Percentiles rank a stretch among this genome's conserved stretches.
Evolutionary conservation across 2,113 vertebrate genomes (phyloP).

Genomic region (Todiramphus saurophagus): DNA sequence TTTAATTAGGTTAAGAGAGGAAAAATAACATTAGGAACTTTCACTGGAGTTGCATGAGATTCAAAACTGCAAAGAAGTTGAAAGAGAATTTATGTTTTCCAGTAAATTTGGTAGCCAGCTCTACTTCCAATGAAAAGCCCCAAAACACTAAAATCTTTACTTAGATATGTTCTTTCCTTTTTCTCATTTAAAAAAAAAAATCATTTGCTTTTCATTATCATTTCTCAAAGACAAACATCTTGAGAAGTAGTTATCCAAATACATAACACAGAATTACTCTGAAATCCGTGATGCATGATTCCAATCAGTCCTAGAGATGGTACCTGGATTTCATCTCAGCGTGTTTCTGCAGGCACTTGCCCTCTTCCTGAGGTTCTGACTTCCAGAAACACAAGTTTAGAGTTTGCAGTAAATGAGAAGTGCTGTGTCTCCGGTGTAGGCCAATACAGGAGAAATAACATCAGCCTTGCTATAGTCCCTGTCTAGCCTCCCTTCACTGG

Average conservation of each 20-base stretch:
- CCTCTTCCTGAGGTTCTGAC: not conserved
- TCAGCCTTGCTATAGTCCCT: not conserved
- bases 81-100: not conserved
- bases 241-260: not conserved
- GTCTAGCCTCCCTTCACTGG: not conserved
- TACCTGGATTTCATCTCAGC: not conserved
- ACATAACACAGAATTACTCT: not conserved
- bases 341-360: not conserved
- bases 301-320: not conserved
- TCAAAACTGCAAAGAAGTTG: not conserved
- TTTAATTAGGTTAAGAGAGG: constrained; percentile 27
- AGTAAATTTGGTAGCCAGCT: not conserved
- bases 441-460: not conserved
- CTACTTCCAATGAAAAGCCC: not conserved
- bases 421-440: not conserved
- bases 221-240: not conserved
- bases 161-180: not conserved
- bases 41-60: not conserved
- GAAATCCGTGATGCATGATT: not conserved
- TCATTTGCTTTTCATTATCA: not conserved
- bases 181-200: not conserved
- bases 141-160: not conserved
- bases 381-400: not conserved
- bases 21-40: constrained; percentile 20
- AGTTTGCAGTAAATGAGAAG: not conserved